A percentile compares a stretch with the other conserved stretches of the same genome.
phyloP scores from a whole-genome alignment of 2,797 vertebrate genomes.

The Paramormyrops hopkinsi region DNA sequence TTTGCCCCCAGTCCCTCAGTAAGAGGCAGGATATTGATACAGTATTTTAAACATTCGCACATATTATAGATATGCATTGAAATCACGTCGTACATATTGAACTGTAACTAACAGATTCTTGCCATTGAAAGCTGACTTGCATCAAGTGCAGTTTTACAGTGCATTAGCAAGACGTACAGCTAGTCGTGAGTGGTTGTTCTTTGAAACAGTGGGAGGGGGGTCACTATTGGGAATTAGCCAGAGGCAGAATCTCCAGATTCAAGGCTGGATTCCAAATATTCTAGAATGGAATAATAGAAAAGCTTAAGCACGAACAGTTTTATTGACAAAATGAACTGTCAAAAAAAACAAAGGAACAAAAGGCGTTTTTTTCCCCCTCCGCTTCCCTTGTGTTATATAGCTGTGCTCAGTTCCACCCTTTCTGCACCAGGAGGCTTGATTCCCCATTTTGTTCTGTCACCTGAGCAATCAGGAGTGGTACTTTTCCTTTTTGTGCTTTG shows the following conservation, averaged over 20 bases:
- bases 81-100: not conserved
- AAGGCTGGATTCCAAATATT: not conserved
- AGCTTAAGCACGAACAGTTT: not conserved
- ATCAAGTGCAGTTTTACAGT: not conserved
- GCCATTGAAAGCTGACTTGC: not conserved
- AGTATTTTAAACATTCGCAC: not conserved
- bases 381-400: not conserved
- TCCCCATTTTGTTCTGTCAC: not conserved
- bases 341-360: not conserved
- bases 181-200: not conserved
- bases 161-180: not conserved
- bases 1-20: not conserved
- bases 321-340: not conserved
- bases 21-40: not conserved
- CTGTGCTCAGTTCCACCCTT: not conserved
- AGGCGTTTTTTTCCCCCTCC: not conserved
- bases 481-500: not conserved
- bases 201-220: not conserved
- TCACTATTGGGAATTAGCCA: not conserved
- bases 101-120: not conserved
- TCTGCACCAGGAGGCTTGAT: constrained; percentile 3
- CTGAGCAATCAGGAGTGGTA: not conserved
- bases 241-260: not conserved
- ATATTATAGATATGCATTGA: not conserved
- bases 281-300: not conserved